Percentiles rank a stretch among this genome's conserved stretches.
Conservation (phyloP, 2,113 vertebrate genomes). For the Sciurus niger region DNA sequence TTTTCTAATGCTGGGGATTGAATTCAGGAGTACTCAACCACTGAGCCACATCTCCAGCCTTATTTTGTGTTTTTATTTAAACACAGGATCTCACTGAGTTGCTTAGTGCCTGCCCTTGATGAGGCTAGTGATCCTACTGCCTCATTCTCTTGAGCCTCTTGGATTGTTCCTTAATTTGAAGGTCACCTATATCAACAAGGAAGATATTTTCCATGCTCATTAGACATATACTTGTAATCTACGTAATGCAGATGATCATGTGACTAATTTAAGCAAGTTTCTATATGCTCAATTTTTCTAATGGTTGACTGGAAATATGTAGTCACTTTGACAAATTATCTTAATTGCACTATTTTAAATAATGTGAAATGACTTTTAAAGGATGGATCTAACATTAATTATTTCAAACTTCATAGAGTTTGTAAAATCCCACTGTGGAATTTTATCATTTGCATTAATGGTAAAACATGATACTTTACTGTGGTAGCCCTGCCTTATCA, state of each 20-base stretch:
- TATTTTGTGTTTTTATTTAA: too few species aligned
- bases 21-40: too few species aligned
- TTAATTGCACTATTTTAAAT: conserved; percentile 64
- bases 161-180: conserved; percentile 36
- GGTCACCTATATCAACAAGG: neutral
- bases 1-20: too few species aligned
- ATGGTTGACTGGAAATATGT: conserved; percentile 19
- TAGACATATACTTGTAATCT: conserved; percentile 43
- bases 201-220: neutral
- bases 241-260: neutral
- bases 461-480: neutral
- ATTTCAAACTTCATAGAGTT: conserved; percentile 57
- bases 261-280: conserved; percentile 55
- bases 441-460: conserved; percentile 49
- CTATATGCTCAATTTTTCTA: conserved; percentile 16
- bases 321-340: conserved; percentile 49
- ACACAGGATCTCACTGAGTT: too few species aligned
- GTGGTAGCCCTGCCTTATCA: neutral
- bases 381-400: conserved; percentile 14
- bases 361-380: conserved; percentile 51
- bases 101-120: too few species aligned
- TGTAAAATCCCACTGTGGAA: conserved; percentile 35
- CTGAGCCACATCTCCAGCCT: too few species aligned
- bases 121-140: too few species aligned
- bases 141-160: too few species aligned